Base-by-base conservation (phyloP, 2,797 vertebrate genomes). In the Peromyscus nudipes region DNA sequence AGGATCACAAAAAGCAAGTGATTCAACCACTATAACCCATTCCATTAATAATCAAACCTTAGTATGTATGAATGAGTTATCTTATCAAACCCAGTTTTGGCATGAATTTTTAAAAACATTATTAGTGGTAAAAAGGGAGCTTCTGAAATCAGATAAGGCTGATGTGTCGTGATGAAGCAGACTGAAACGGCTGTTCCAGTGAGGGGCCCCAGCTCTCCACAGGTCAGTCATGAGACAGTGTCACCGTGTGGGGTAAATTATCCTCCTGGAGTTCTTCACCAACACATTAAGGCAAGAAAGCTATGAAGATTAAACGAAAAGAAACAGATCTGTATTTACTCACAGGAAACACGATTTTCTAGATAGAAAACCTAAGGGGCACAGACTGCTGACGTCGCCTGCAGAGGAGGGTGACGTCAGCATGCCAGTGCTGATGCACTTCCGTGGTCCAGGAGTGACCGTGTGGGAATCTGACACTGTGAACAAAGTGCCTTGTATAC, bases 141-240 rank as follows among this genome's bases (percentile, higher is more conserved):
- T 46, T 65, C 60, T 85, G 13, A 13, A 85, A 4, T 25, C 62
- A 25, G 43, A 34, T 21, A 25, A 31, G 29, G 40, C 49, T 14
- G 12, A 23, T 12, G 21, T 0, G 1, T 25, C 23, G 29, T 34
- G 6, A 16, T 9, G 3, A 31, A n/a, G 23, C 49, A 6, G 11
- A 49, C 82, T 46, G 34, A 71, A 71, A 71, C 10, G 8, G 27
- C 46, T 29, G 12, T 85, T 40, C 25, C 67, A 8, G 21, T 3
- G 13, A n/a, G 65, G 34, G 27, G 16, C 21, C 43, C 34, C 76
- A 55, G 8, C 43, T 76, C 57, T 64, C 55, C 25, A 0, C 7
- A 6, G 3, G 19, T 75, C 29, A 64, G 13, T 12, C 31, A 49
- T 4, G 69, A 83, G 37, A 7, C 19, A 4, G 4, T 37, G 21